Conservation (phyloP, 2,888 invertebrate genomes). For the Tinea semifulvella region DNA sequence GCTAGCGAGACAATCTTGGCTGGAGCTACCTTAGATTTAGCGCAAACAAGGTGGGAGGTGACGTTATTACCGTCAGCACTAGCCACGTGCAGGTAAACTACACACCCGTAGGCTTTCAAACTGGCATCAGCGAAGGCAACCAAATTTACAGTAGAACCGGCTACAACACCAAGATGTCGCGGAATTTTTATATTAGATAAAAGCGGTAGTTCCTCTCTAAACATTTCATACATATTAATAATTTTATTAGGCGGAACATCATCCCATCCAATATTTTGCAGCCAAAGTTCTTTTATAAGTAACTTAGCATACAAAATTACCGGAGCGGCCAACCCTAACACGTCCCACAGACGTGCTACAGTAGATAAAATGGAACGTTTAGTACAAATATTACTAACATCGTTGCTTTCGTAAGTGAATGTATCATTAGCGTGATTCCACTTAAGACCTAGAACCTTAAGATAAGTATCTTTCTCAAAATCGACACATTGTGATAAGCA, state of each 20-base stretch:
- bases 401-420: constrained; percentile 1
- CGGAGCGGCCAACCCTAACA: constrained; percentile 19
- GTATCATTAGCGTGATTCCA: constrained; percentile 10
- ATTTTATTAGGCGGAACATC: constrained; percentile 17
- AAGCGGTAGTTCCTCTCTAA: neutral
- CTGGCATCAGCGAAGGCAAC: constrained; percentile 16
- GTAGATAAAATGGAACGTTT: constrained; percentile 20
- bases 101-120: constrained; percentile 17
- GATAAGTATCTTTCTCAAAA: constrained; percentile 1
- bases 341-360: constrained; percentile 19
- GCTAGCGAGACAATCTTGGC: constrained; percentile 2
- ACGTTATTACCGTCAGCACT: neutral
- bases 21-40: constrained; percentile 11
- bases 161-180: constrained; percentile 7
- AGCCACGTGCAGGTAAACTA: constrained; percentile 15
- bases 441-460: constrained; percentile 14
- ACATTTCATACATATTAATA: constrained; percentile 14
- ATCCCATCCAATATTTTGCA: constrained; percentile 17
- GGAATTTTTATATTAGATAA: neutral
- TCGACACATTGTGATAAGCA: constrained; percentile 12
- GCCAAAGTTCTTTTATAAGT: constrained; percentile 17
- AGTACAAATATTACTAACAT: constrained; percentile 15
- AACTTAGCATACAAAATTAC: constrained; percentile 17
- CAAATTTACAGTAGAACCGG: neutral
- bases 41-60: neutral